These are phyloP conservation scores for Podotricha telesiphe DNA, from an alignment of 2,888 invertebrate species.

Conservation along the genomic window DNA sequence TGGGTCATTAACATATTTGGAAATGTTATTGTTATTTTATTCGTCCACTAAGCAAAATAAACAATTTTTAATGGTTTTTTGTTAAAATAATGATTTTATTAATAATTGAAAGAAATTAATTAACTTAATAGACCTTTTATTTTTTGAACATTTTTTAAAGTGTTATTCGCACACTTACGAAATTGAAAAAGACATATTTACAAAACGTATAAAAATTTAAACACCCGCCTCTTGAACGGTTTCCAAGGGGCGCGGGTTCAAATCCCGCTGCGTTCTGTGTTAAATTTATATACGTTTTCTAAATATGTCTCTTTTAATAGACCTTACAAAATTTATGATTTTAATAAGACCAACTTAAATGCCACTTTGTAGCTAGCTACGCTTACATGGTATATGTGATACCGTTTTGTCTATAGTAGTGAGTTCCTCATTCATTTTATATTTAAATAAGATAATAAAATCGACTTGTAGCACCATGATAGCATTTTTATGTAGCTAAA, in stretches of 20 bases:
- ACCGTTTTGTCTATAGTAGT: neutral
- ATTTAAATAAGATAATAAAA: neutral
- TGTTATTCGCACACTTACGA: too few relatives aligned
- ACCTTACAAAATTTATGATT: neutral
- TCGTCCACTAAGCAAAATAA: neutral
- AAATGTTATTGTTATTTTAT: neutral
- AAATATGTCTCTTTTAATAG: too few relatives aligned
- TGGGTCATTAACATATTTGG: constrained; percentile 24
- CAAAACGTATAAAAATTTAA: too few relatives aligned
- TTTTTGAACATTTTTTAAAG: too few relatives aligned
- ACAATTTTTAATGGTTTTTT: neutral
- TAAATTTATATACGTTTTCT: too few relatives aligned
- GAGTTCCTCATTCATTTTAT: neutral
- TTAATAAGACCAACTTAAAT: neutral
- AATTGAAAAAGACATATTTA: too few relatives aligned
- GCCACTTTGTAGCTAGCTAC: neutral
- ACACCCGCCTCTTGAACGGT: too few relatives aligned
- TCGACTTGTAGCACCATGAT: neutral
- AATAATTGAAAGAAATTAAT: neutral
- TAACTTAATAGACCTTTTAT: too few relatives aligned
- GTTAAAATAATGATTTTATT: neutral
- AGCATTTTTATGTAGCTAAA: too few relatives aligned
- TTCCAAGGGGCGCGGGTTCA: too few relatives aligned
- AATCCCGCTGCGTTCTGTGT: too few relatives aligned
- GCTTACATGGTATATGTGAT: neutral